phyloP scores from a whole-genome alignment of 53 echinoderm and acorn worm genomes.

The Astropecten irregularis region DNA sequence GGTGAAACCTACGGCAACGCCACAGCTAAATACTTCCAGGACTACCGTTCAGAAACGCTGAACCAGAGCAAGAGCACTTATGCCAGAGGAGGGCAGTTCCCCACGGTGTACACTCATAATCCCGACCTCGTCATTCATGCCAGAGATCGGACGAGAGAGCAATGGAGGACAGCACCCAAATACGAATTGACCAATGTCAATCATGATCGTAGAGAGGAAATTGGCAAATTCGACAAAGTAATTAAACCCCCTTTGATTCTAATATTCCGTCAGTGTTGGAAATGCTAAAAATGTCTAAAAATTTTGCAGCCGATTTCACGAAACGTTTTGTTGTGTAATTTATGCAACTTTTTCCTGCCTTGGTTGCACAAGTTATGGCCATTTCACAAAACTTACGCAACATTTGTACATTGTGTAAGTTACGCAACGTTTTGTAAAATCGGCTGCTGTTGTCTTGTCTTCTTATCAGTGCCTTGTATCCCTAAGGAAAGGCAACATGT shows the following conservation, averaged over 20 bases:
- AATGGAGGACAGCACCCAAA: conserved; percentile 85
- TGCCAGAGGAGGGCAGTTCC: conserved; percentile 90
- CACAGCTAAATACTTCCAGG: conserved; percentile 93
- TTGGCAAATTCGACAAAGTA: conserved; percentile 91
- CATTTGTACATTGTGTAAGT: too few species aligned
- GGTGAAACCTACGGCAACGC: conserved; percentile 97
- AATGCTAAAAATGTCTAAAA: neutral
- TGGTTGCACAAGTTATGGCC: too few species aligned
- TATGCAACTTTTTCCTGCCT: too few species aligned
- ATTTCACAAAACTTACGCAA: too few species aligned
- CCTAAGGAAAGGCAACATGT: too few species aligned
- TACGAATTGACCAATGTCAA: conserved; percentile 87
- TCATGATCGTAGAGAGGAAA: conserved; percentile 88
- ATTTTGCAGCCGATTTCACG: too few species aligned
- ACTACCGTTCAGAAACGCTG: conserved; percentile 88
- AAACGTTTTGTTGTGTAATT: too few species aligned
- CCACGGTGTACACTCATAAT: conserved; percentile 95
- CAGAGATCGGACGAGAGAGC: conserved; percentile 89
- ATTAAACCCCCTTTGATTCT: neutral
- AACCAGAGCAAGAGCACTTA: conserved; percentile 91
- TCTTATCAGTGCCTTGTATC: too few species aligned
- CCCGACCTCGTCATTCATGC: conserved; percentile 95
- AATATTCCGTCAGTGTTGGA: neutral
- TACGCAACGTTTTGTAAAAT: too few species aligned
- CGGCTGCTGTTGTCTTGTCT: too few species aligned